These are phyloP conservation scores for Delichon dasypus DNA, from an alignment of 2,797 vertebrate genomes.

Conservation along the genomic window DNA sequence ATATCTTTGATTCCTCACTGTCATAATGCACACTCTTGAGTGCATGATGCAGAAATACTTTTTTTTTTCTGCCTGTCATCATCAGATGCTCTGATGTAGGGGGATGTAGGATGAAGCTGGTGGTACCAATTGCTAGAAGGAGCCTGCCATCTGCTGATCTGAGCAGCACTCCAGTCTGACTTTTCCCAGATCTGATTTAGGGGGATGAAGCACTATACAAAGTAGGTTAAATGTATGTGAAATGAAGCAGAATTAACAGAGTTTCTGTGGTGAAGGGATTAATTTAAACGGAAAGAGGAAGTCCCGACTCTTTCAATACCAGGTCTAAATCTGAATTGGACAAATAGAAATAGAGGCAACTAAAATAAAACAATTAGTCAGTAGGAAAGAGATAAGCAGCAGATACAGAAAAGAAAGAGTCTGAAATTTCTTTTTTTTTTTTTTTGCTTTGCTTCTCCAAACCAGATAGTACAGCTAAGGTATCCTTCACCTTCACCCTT, in stretches of 20 bases:
- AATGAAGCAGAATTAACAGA: not conserved
- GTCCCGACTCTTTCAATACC: not conserved
- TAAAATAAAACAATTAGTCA: not conserved
- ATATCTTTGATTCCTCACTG: not conserved
- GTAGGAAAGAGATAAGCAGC: not conserved
- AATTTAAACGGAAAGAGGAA: conserved; percentile 34
- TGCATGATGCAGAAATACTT: conserved; percentile 1
- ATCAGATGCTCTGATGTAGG: conserved; percentile 19
- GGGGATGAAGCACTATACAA: not conserved
- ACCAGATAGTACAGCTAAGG: not conserved
- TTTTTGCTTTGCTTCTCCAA: not conserved
- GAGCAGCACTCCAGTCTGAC: conserved; percentile 1
- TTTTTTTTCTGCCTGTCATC: conserved; percentile 10
- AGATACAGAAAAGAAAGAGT: not conserved
- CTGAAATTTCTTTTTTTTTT: not conserved
- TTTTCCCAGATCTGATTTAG: not conserved
- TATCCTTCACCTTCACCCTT: not conserved
- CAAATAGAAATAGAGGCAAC: not conserved
- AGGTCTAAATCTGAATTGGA: not conserved
- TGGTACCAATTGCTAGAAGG: conserved; percentile 59
- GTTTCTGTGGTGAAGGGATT: not conserved
- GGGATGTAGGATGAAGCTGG: conserved; percentile 21
- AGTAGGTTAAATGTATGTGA: not conserved
- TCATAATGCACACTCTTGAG: not conserved
- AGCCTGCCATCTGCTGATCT: conserved; percentile 70